phyloP scores from a whole-genome alignment of 1,140 invertebrate genomes.

The Drosophila paulistorum region DNA sequence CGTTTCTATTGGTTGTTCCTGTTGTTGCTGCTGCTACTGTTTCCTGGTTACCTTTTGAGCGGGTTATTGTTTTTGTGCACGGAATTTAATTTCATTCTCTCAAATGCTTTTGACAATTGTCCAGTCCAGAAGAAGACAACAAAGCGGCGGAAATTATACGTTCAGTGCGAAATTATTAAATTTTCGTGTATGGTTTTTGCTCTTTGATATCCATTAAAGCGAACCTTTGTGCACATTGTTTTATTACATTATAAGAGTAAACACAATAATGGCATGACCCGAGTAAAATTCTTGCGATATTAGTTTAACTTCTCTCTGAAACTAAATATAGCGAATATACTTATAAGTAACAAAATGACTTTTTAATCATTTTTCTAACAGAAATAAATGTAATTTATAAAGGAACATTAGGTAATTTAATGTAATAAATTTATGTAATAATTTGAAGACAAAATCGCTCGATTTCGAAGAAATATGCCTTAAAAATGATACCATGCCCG shows the following conservation, averaged over 20 bases:
- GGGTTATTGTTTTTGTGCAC: conserved; percentile 73
- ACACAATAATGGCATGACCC: not conserved
- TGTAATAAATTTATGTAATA: no score
- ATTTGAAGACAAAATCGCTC: no score
- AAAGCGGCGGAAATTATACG: conserved; percentile 68
- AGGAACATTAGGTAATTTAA: no score
- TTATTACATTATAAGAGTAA: conserved; percentile 16
- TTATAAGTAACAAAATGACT: no score
- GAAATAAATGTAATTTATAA: no score
- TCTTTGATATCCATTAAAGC: conserved; percentile 5
- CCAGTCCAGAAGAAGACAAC: conserved; percentile 21
- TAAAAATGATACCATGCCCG: no score
- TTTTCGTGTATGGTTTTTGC: conserved; percentile 24
- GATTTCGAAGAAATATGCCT: no score
- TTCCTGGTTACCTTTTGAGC: conserved; percentile 40
- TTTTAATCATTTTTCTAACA: no score
- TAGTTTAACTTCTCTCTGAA: not conserved
- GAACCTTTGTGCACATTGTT: conserved; percentile 18
- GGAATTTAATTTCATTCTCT: conserved; percentile 76
- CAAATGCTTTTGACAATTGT: conserved; percentile 35
- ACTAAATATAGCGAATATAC: no score
- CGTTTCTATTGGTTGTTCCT: not conserved
- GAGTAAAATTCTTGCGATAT: not conserved
- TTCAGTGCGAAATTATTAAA: conserved; percentile 44
- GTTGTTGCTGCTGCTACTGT: conserved; percentile 16